Base-by-base conservation (phyloP, 2,797 vertebrate genomes). In the Linurgus olivaceus region DNA sequence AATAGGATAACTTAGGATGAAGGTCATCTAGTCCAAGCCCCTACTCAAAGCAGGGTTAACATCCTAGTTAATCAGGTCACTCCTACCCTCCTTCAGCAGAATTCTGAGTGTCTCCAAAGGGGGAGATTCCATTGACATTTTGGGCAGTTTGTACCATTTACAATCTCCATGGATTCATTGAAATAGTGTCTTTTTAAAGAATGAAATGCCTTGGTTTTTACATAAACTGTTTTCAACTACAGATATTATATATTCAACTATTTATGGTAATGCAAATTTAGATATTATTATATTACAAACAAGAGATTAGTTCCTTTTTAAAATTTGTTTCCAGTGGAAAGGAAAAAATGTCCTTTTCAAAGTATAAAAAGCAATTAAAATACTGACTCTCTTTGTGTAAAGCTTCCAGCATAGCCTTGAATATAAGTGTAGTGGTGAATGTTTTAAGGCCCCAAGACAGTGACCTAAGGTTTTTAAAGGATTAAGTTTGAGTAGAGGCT, bases 391-490 rank as follows among this genome's bases (percentile, higher is more conserved):
- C 51, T 67, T 40, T 88, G 19, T 71, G 40, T 65, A 91, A 88
- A 65, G 17, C 5, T 73, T 92, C 40, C 35, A 83, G 23, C 14
- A 50, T 7, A 75, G 52, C 17, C 51, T 91, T 83, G 57, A 93
- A 82, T 63, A 40, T 75, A 77, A 93, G 59, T 42, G 28, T 17
- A 35, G 31, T 73, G 57, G 29, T 75, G 57, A 79, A 61, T 61
- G 40, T 86, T 94, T 96, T 88, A 92, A 97, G 93, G n/a, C 31
- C 33, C 80, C 63, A 93, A 51, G 54, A 78, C 45, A 82, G 50
- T 79, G 31, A 71, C 21, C 58, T 79, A 74, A 75, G 52, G 73
- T 92, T 74, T 84, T 94, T 90, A 93, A 93, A 50, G 76, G 74
- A 86, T 95, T 90, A 93, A 73, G 51, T 72, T 73, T 88, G 75